Evolutionary conservation across 2,113 vertebrate species (phyloP), one percentile per base, ranked within the genome.

Genomic region (Leuciscus idus): DNA sequence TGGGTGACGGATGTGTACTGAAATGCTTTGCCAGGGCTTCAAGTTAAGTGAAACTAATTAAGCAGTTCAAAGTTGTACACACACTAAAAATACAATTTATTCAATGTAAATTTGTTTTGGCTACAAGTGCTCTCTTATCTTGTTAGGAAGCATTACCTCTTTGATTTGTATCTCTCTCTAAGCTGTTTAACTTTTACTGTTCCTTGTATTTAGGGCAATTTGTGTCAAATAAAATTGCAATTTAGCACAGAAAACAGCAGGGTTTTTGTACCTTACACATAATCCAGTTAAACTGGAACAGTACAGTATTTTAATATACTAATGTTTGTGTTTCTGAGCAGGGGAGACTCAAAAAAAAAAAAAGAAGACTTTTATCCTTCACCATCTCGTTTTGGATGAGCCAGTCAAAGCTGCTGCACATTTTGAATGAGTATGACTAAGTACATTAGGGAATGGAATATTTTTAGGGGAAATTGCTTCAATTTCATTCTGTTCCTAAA

Each of bases 11-110:
- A 85, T 39, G 23, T 70, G 64, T 46, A 26, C 36, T 62, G 13
- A 43, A 85, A 30, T 43, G 48, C 52, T 70, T 85, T 57, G 39
- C 55, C 19, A 48, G 10, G 19, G 23, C 59, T 78, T 66, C 9
- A 50, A 30, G 74, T 77, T 77, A 64, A 68, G 33, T 82, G 17
- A 82, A 82, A 82, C 62, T 52, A 66, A 68, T 82, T 82, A 50
- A 68, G 61, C 36, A 66, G 61, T 46, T 66, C 10, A 82, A 68
- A 70, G 61, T 70, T 52, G 39, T 52, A 66, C 46, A 82, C 10
- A 50, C 28, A 52, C 9, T 68, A 19, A 23, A 26, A 82, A 82
- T 70, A 19, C n/a, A 2, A 50, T 81, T 81, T 12, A 46, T 64
- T 36, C n/a, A 64, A 46, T 81, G 59, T 46, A 64, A 64, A 81